These are phyloP conservation scores for Ips typographus DNA, from an alignment of 1,140 invertebrate species.

Conservation along the genomic window DNA sequence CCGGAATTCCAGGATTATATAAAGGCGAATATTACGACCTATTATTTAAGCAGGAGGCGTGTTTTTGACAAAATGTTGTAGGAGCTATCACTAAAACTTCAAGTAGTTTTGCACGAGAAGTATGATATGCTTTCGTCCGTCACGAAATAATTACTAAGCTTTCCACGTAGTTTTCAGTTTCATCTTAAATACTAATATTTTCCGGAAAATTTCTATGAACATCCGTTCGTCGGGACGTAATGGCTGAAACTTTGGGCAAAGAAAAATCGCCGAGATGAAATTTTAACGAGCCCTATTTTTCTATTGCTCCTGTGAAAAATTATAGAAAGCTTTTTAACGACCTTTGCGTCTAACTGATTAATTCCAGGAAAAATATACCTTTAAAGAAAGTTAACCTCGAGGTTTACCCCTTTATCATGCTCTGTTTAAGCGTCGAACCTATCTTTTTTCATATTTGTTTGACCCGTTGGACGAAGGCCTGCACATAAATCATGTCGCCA, in stretches of 20 bases:
- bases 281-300: slow-evolving; percentile 27
- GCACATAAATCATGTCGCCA: slow-evolving; percentile 6
- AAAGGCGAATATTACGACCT: no score
- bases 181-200: slow-evolving; percentile 19
- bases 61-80: no score
- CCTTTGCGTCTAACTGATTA: slow-evolving; percentile 3
- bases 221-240: slow-evolving; percentile 6
- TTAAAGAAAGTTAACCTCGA: background rate
- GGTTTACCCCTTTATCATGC: background rate
- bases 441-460: background rate
- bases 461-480: background rate
- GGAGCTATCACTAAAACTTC: no score
- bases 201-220: slow-evolving; percentile 17
- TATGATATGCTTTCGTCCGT: no score
- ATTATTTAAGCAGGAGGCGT: no score
- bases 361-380: slow-evolving; percentile 11
- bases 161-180: slow-evolving; percentile 5
- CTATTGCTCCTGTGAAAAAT: slow-evolving; percentile 18
- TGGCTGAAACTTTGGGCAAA: slow-evolving; percentile 10
- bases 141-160: slow-evolving; percentile 4
- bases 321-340: slow-evolving; percentile 25
- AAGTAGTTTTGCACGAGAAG: no score
- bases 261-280: slow-evolving; percentile 27
- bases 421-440: background rate
- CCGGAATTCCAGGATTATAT: background rate